phyloP scores from a whole-genome alignment of 1,140 invertebrate species.

The Drosophila ohnishii region DNA sequence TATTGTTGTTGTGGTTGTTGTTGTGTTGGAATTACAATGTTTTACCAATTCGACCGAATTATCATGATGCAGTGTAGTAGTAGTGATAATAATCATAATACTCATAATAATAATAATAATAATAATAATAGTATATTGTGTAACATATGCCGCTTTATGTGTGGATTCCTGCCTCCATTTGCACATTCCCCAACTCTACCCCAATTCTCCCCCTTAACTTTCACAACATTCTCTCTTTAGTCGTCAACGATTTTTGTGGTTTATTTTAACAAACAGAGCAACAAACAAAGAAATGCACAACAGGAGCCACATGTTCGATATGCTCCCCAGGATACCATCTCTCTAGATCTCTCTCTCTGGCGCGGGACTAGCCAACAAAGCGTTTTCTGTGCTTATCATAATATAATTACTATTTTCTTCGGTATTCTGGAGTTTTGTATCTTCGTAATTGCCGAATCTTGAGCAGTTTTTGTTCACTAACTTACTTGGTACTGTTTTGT shows the following conservation, averaged over 20 bases:
- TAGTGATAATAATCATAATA: slow-evolving; percentile 34
- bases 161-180: slow-evolving; percentile 31
- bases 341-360: slow-evolving; percentile 1
- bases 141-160: slow-evolving; percentile 61
- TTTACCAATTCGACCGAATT: slow-evolving; percentile 57
- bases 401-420: slow-evolving; percentile 23
- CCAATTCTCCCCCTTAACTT: slow-evolving; percentile 2
- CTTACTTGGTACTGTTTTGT: slow-evolving; percentile 71
- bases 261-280: slow-evolving; percentile 73
- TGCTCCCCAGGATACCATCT: slow-evolving; percentile 31
- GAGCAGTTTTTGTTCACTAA: slow-evolving; percentile 72
- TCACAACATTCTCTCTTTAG: slow-evolving; percentile 28
- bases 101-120: slow-evolving; percentile 25
- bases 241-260: slow-evolving; percentile 51
- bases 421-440: slow-evolving; percentile 5
- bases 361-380: slow-evolving; percentile 68
- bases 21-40: slow-evolving; percentile 59
- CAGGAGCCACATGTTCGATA: slow-evolving; percentile 68
- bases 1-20: slow-evolving; percentile 35
- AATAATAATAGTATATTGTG: slow-evolving; percentile 67
- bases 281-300: slow-evolving; percentile 80
- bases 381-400: slow-evolving; percentile 65
- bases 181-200: slow-evolving; percentile 17
- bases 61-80: slow-evolving; percentile 62
- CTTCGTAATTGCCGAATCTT: slow-evolving; percentile 30